Base-by-base conservation (phyloP, 2,888 invertebrate genomes). In the Achlya flavicornis region DNA sequence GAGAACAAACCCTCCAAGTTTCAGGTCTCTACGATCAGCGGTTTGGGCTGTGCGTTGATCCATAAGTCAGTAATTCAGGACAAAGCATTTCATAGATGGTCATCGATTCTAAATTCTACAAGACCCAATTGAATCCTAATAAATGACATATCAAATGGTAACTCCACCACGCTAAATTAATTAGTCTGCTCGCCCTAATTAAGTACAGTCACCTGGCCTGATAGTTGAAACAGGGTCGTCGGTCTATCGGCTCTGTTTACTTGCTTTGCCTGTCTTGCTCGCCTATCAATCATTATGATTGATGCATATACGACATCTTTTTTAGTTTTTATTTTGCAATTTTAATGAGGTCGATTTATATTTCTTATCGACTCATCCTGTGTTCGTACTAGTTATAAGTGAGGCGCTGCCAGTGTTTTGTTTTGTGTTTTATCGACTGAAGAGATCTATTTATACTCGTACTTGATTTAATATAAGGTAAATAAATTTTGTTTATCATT, bases 231-330 rank as follows among this genome's bases (percentile, higher is more conserved):
- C 78, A 84, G 79, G 83, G 83, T 83, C 81, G 75, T 76, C 76
- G 81, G 67, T 71, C 82, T 64, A 66, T 65, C 72, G 14, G 32
- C 61, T 57, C 61, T 63, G 57, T 57, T 57, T 62, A 57, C 57
- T n/a, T 26, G 57, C 57, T 57, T 57, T 57, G 63, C 64, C 61
- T 46, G 53, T 53, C 48, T 53, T 53, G 53, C 16, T 19, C 7
- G 48, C 8, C 73, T 76, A 88, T 89, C 87, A 84, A 90, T 91
- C 90, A 89, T 74, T 72, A 78, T 90, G 91, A 91, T 91, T 84
- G 90, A 92, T 90, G 84, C 19, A 66, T 73, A 76, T 67, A 71
- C 70, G 75, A 79, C 75, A 77, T 64, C 77, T 74, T 81, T 78
- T 73, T 71, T 74, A 69, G 76, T 70, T 77, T 82, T 81, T 82